Evolutionary conservation across 2,888 invertebrate species (phyloP).

Genomic region (Agrotis clavis): DNA sequence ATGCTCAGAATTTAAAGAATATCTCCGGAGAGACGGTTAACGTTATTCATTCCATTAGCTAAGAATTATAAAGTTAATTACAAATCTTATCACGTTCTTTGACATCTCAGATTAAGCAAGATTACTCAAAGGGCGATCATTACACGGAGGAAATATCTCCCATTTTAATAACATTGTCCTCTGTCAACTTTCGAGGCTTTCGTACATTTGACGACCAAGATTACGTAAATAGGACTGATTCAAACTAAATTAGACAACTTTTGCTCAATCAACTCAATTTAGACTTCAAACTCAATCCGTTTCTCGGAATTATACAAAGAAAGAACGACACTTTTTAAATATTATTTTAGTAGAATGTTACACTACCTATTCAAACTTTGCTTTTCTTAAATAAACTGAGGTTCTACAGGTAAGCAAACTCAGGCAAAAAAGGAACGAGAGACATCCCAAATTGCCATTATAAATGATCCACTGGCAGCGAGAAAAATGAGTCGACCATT

Average conservation of each 20-base stretch:
- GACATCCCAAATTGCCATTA: constrained; percentile 58
- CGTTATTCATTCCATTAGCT: constrained; percentile 45
- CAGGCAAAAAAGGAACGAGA: constrained; percentile 31
- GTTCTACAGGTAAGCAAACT: constrained; percentile 43
- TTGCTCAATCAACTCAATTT: constrained; percentile 37
- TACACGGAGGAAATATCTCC: constrained; percentile 42
- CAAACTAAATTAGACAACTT: constrained; percentile 41
- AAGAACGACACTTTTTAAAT: neutral
- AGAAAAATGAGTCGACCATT: constrained; percentile 57
- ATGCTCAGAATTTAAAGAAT: neutral
- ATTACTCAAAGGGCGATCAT: constrained; percentile 51
- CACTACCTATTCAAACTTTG: constrained; percentile 16
- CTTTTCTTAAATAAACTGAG: constrained; percentile 31
- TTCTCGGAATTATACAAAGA: constrained; percentile 21
- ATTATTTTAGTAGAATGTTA: constrained; percentile 22
- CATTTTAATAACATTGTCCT: constrained; percentile 36
- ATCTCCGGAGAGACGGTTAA: constrained; percentile 1
- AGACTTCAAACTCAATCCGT: constrained; percentile 34
- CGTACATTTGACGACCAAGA: constrained; percentile 9
- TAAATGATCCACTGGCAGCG: constrained; percentile 57
- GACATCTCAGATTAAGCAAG: constrained; percentile 53
- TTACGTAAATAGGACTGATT: constrained; percentile 19
- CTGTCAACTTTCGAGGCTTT: constrained; percentile 20
- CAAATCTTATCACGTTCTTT: constrained; percentile 58
- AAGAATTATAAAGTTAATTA: constrained; percentile 56